Base-by-base conservation (phyloP, 2,797 vertebrate species). In the Pangasius sanitwongsei region DNA sequence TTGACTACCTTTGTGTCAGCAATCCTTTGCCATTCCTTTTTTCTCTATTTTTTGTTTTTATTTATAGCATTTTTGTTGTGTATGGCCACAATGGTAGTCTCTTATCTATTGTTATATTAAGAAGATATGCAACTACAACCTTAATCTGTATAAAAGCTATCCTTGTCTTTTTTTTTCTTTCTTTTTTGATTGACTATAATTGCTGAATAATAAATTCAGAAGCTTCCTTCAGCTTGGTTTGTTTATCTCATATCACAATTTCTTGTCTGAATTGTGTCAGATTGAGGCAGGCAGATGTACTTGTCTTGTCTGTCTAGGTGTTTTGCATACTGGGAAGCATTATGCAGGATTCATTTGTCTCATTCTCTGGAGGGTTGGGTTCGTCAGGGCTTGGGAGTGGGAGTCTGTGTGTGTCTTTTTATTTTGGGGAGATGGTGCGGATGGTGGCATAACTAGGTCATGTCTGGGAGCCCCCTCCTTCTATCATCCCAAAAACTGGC, bases 381-480 rank as follows among this genome's bases (percentile, higher is more conserved):
- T 84, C 20, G 44, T 53, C 90, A 74, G 72, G 70, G 88, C 70
- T 16, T 50, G 61, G 25, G 34, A 65, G 78, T 85, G 88, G 20
- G 83, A 82, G 25, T 89, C 75, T 70, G 84, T 53, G 53, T 80
- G 69, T 50, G 65, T 50, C 59, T 87, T 75, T 61, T 44, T 81
- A 83, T 91, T 92, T 84, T 75, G 50, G 74, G 59, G 31, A 87
- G 72, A 88, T 63, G 44, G 78, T 74, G 67, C 65, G 80, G 84
- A 69, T 78, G 72, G 88, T 91, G 91, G 90, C 92, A 93, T 92
- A 95, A 94, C 89, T 95, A 89, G 93, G 94, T 95, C 95, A 93
- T 72, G 63, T 74, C 89, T 82, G 72, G 53, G 34, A 59, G 41
- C 37, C 88, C 90, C 89, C 37, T 28, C 88, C 89, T 78, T 15